A percentile compares a stretch with the other conserved stretches of the same genome.
These are phyloP conservation scores for Agrochola lota DNA, from an alignment of 2,888 invertebrate species.

Conservation along the genomic window DNA sequence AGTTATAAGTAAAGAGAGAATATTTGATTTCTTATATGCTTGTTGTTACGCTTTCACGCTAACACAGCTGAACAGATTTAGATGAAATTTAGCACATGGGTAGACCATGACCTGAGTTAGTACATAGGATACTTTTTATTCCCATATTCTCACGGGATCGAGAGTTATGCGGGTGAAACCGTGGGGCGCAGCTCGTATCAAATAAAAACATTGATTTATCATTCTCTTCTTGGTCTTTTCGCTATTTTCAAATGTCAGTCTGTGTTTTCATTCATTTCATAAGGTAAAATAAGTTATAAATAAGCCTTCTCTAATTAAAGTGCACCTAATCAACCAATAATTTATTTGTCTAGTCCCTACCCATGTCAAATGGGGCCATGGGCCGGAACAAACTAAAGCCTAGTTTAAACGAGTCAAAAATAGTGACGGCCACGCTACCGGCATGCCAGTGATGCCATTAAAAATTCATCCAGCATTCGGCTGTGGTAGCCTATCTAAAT, in stretches of 20 bases:
- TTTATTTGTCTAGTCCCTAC: neutral
- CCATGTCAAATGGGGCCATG: neutral
- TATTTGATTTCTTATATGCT: too few species aligned
- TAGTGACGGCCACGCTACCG: conserved; percentile 62
- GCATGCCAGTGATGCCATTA: conserved; percentile 69
- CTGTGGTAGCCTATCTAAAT: conserved; percentile 67
- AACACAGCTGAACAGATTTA: too few species aligned
- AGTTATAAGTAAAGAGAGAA: too few species aligned
- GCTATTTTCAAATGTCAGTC: neutral
- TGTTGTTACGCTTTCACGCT: too few species aligned
- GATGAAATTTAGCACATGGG: too few species aligned
- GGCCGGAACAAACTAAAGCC: neutral
- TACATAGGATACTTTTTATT: too few species aligned
- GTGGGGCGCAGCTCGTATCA: neutral
- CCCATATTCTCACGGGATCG: too few species aligned
- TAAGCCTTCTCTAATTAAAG: neutral
- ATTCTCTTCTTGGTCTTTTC: neutral
- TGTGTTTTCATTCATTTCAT: neutral
- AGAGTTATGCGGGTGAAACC: too few species aligned
- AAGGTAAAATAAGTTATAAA: neutral
- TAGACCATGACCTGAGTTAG: too few species aligned
- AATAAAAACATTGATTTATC: neutral
- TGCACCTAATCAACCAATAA: neutral
- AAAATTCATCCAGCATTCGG: conserved; percentile 74
- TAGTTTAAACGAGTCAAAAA: conserved; percentile 62